Evolutionary conservation across 2,797 vertebrate species (phyloP).

Genomic region (Cheracebus regulus): DNA sequence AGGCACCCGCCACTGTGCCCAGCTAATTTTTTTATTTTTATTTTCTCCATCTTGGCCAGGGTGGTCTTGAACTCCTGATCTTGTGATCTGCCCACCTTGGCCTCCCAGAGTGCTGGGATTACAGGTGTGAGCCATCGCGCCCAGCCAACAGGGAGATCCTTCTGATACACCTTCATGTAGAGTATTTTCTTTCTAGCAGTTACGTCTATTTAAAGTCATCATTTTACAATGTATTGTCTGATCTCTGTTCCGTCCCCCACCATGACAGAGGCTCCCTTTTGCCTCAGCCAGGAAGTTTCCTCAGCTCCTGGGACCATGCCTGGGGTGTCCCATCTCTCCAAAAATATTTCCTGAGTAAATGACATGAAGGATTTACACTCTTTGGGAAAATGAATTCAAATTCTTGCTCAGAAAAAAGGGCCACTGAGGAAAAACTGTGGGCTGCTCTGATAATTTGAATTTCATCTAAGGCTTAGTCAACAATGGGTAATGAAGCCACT

Average conservation of each 20-base stretch:
- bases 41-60: too few relatives aligned
- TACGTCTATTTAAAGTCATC: neutral
- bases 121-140: too few relatives aligned
- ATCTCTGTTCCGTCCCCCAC: neutral
- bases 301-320: neutral
- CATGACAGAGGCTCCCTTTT: neutral
- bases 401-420: neutral
- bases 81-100: too few relatives aligned
- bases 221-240: neutral
- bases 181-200: neutral
- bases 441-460: neutral
- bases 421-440: neutral
- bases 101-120: too few relatives aligned
- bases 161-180: neutral
- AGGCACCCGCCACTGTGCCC: accelerated
- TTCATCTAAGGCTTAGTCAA: neutral
- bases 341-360: neutral
- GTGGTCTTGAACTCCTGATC: too few relatives aligned
- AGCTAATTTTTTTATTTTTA: too few relatives aligned
- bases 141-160: neutral
- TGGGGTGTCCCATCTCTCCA: neutral
- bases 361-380: too few relatives aligned
- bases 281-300: neutral
- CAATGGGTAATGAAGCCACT: neutral
- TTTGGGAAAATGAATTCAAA: neutral